Base-by-base conservation (phyloP, 2,797 vertebrate species). In the Sandelia bainsii region DNA sequence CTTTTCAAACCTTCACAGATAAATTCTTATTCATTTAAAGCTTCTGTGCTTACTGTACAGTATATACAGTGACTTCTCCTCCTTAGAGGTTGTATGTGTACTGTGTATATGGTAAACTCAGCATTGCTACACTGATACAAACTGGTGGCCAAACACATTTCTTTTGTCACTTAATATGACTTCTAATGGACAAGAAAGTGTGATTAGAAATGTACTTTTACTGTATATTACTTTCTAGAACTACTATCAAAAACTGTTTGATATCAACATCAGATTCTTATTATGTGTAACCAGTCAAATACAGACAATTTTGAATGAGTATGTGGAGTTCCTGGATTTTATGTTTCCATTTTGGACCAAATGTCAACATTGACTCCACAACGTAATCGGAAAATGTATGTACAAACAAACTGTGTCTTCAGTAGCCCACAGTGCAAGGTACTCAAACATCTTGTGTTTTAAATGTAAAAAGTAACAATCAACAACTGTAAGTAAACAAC, bases 31-130 rank as follows among this genome's bases (percentile, higher is more conserved):
- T 44, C n/a, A 57, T 1, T 27, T 40, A 49, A 61, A 67, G 58
- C 42, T 45, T 65, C 50, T 56, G 40, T 42, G 20, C 60, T 27
- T n/a, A 70, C 27, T 34, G 14, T 17, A 42, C 53, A 20, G 51
- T 57, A 58, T 34, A 27, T 39, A 25, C 60, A 45, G 12, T 60
- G 39, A 68, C 9, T 45, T 64, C 14, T 29, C 48, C 42, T 56
- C 27, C 49, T 34, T 61, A 44, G 50, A 71, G 34, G 10, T 37
- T 63, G 27, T 72, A 40, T 62, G 69, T 27, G 25, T 14, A 16
- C 27, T 17, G 8, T 29, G 20, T 17, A 50, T 44, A 44, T 6
- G 10, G 16, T 37, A 48, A 64, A 85, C 64, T 23, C 9, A 19
- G 5, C 37, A 27, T 29, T 11, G 52, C 11, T 45, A 29, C 20